Evolutionary conservation across 2,888 invertebrate species (phyloP), one percentile per base, ranked within the genome.

Genomic region (Microctonus aethiopoides): DNA sequence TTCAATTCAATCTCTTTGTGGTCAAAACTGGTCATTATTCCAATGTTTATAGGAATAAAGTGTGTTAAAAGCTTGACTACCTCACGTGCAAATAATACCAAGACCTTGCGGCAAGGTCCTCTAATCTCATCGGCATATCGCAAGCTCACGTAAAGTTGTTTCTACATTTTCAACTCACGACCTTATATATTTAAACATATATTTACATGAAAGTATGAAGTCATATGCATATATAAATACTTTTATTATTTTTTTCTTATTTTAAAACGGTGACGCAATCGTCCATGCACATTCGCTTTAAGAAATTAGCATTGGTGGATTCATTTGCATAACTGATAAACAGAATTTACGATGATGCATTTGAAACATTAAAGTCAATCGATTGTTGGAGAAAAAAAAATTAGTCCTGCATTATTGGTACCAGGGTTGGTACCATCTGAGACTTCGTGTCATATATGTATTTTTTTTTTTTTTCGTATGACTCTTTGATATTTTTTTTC

Each of bases 71-170:
- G 75, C 70, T 78, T 74, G 54, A 56, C 36, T 67, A 61, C 73
- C 71, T 76, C 70, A 77, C 77, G 74, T 77, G 77, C 75, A 76
- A 76, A 77, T 78, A 75, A 76, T 75, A 57, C 72, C 77, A 66
- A 79, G 79, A 79, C 80, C 80, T 82, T 79, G 80, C 65, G 56
- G 68, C 79, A 82, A 81, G 80, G 81, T 79, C 75, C 75, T 68
- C 65, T 76, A 77, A 79, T 81, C 80, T 70, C 59, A 59, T 59
- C 20, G 46, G 41, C 59, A 68, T 57, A 67, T 70, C 67, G 63
- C 52, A 52, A 71, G 68, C 61, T 70, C 56, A 46, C 20, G 64
- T 62, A 16, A 32, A 57, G 57, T 57, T 70, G 51, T 68, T 74
- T 68, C 46, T 66, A 51, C 52, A 11, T 66, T 52, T 68, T 41